Conservation (phyloP, 2,113 vertebrate species). For the Xyliphius kryptos region DNA sequence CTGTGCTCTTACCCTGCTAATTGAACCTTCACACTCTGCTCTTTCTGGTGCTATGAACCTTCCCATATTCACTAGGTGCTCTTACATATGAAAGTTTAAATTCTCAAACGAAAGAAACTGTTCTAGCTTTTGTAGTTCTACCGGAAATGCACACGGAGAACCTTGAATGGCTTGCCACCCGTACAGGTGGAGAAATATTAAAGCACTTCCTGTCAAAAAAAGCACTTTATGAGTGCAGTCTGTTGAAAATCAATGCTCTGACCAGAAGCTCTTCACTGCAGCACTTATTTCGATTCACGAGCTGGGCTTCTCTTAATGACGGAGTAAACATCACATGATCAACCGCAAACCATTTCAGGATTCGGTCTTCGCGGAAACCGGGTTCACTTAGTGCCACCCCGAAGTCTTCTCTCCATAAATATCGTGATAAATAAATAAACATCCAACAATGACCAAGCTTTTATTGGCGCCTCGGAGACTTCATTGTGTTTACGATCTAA, state of each 20-base stretch:
- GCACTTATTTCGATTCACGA: constrained; percentile 34
- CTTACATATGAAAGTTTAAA: too few relatives aligned
- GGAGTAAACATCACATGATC: constrained; percentile 26
- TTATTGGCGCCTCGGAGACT: too few relatives aligned
- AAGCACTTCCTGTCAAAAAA: constrained; percentile 28
- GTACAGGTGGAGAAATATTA: constrained; percentile 28
- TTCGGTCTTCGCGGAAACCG: constrained; percentile 29
- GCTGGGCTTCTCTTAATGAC: constrained; percentile 21
- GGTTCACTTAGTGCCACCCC: constrained; percentile 25
- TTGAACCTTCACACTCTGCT: too few relatives aligned
- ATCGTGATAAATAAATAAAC: constrained; percentile 12
- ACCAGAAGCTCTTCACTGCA: constrained; percentile 35
- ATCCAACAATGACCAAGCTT: not conserved
- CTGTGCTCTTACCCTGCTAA: too few relatives aligned
- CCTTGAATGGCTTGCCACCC: too few relatives aligned
- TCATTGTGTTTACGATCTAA: too few relatives aligned
- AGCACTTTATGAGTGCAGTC: constrained; percentile 31
- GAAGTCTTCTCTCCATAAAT: constrained; percentile 15
- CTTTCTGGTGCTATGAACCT: too few relatives aligned
- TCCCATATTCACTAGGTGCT: too few relatives aligned
- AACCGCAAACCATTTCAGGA: constrained; percentile 32
- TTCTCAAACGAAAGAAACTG: too few relatives aligned
- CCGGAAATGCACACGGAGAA: too few relatives aligned
- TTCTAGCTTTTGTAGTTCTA: too few relatives aligned
- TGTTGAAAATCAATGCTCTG: constrained; percentile 40